phyloP scores from a whole-genome alignment of 2,113 vertebrate species.

The Laterallus jamaicensis region DNA sequence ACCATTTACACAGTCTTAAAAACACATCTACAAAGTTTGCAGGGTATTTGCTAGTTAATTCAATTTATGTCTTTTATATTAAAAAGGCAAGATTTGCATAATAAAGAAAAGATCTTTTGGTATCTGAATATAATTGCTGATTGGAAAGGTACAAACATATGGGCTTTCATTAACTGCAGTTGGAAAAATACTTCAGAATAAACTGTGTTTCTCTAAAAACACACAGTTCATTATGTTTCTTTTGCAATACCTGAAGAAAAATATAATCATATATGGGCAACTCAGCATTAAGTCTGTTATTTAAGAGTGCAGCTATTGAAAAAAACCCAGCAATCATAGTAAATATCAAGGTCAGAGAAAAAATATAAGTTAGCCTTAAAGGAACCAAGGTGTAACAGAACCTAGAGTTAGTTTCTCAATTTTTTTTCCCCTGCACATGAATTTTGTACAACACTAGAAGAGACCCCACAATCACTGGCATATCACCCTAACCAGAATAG shows the following conservation, averaged over 20 bases:
- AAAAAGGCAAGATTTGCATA: constrained; percentile 36
- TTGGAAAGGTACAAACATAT: not conserved
- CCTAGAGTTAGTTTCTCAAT: not conserved
- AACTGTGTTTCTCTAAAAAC: not conserved
- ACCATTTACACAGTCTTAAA: constrained; percentile 34
- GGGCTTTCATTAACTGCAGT: not conserved
- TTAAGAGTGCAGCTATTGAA: not conserved
- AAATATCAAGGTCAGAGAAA: not conserved
- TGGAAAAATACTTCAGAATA: not conserved
- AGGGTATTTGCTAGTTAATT: constrained; percentile 14
- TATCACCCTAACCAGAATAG: not conserved
- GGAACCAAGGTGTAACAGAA: not conserved
- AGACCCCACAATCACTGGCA: not conserved
- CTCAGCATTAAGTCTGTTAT: not conserved
- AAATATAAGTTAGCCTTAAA: not conserved
- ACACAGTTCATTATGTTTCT: not conserved
- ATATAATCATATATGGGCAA: not conserved
- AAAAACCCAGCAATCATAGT: not conserved
- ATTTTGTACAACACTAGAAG: not conserved
- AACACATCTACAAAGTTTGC: constrained; percentile 9
- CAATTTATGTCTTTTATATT: not conserved
- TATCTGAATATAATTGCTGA: constrained; percentile 7
- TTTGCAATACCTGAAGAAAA: constrained; percentile 19
- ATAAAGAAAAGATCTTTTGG: constrained; percentile 16
- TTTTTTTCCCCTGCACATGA: not conserved